Conservation (phyloP, 23 tunicate species). For the Ascidia mentula region DNA sequence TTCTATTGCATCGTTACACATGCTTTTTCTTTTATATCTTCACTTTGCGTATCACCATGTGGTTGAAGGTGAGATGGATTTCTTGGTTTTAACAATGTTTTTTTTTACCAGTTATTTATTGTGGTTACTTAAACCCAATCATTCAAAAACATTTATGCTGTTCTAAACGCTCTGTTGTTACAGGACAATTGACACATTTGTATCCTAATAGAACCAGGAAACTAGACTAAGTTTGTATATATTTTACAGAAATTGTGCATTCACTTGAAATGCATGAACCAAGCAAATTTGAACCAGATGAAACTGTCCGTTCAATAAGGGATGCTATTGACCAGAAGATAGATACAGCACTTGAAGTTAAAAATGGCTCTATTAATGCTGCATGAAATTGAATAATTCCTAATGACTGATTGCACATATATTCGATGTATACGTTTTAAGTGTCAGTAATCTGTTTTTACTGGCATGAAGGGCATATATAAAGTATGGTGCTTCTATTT, state of each 20-base stretch:
- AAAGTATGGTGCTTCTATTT: no score
- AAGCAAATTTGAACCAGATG: neutral
- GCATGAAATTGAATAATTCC: no score
- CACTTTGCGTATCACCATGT: slow-evolving; percentile 91
- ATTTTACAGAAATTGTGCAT: neutral
- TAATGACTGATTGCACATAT: no score
- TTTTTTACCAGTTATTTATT: no score
- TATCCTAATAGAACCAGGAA: neutral
- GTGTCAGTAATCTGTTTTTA: no score
- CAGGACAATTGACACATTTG: neutral
- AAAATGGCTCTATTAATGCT: neutral
- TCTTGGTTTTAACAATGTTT: no score
- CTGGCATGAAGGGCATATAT: no score
- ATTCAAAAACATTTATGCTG: neutral
- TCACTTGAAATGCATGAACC: neutral
- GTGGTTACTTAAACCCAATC: no score
- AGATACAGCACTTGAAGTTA: neutral
- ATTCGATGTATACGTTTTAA: no score
- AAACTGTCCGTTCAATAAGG: neutral
- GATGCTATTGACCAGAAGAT: neutral
- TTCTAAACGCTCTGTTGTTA: neutral
- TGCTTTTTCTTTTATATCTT: slow-evolving; percentile 83
- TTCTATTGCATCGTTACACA: slow-evolving; percentile 62
- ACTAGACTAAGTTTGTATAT: neutral
- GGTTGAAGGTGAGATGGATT: slow-evolving; percentile 55